phyloP scores from a whole-genome alignment of 2,888 invertebrate genomes.

The Drosophila acutilabella region DNA sequence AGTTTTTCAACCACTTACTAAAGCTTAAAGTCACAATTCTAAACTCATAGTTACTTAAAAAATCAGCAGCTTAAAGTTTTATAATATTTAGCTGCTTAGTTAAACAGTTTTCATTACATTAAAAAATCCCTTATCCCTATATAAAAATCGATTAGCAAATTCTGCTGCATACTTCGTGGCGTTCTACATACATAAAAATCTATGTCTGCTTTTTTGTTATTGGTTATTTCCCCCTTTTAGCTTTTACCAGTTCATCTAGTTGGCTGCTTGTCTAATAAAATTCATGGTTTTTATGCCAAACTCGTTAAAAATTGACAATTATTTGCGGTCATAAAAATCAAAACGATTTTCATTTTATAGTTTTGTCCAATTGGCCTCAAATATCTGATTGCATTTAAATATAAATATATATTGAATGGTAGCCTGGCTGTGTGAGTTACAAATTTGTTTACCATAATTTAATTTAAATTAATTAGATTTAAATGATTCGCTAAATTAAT shows the following conservation, averaged over 20 bases:
- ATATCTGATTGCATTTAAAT: conserved; percentile 9
- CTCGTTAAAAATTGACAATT: conserved; percentile 65
- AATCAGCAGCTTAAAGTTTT: too few relatives aligned
- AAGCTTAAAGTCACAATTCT: too few relatives aligned
- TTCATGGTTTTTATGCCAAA: conserved; percentile 50
- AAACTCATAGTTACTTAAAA: too few relatives aligned
- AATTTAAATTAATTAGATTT: conserved; percentile 65
- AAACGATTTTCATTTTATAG: conserved; percentile 60
- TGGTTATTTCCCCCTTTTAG: background rate
- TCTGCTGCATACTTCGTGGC: conserved; percentile 49
- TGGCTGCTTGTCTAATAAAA: conserved; percentile 42
- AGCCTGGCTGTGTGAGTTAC: conserved; percentile 8
- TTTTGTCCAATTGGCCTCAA: conserved; percentile 51
- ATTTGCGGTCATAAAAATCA: conserved; percentile 64
- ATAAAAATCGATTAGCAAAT: background rate
- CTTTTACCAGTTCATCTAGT: background rate
- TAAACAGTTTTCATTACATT: too few relatives aligned
- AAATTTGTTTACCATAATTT: conserved; percentile 50
- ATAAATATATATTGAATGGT: background rate
- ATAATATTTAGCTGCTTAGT: too few relatives aligned
- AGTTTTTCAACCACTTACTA: too few relatives aligned
- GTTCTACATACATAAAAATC: background rate
- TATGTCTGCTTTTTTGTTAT: background rate
- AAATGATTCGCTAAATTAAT: conserved; percentile 52
- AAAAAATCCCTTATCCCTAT: background rate